These are phyloP conservation scores for Hemistola chrysoprasaria DNA, from an alignment of 2,888 invertebrate genomes.

Conservation along the genomic window DNA sequence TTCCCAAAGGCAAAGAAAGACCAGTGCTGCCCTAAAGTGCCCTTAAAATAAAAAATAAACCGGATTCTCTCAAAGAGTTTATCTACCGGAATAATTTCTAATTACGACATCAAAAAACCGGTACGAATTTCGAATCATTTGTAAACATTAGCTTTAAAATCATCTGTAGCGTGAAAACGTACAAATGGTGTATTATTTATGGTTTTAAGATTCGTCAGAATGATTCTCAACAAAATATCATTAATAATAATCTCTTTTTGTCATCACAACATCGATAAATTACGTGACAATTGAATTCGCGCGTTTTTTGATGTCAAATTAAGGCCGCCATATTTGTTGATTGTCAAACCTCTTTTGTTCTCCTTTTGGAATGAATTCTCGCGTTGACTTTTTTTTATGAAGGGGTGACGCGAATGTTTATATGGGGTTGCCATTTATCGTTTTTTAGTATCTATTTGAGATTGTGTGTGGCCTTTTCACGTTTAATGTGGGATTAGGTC, in stretches of 20 bases:
- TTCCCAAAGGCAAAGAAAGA: too few relatives aligned
- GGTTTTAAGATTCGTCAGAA: constrained; percentile 48
- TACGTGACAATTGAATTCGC: constrained; percentile 73
- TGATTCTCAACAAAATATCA: constrained; percentile 56
- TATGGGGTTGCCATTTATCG: constrained; percentile 30
- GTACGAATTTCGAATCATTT: constrained; percentile 49
- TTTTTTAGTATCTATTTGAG: constrained; percentile 37
- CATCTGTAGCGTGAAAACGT: constrained; percentile 66
- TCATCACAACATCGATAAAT: constrained; percentile 76
- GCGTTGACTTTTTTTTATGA: constrained; percentile 48
- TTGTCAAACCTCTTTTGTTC: constrained; percentile 56
- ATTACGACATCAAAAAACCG: constrained; percentile 38
- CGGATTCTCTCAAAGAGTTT: constrained; percentile 33
- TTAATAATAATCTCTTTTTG: constrained; percentile 63
- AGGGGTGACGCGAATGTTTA: constrained; percentile 54
- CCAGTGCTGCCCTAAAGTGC: too few relatives aligned
- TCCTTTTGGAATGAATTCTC: constrained; percentile 64
- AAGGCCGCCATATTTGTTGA: constrained; percentile 67
- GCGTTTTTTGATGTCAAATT: constrained; percentile 79
- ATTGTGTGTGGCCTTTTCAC: constrained; percentile 55
- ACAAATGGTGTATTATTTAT: constrained; percentile 60
- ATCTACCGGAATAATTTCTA: constrained; percentile 45
- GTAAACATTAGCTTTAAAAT: constrained; percentile 62
- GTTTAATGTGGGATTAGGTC: constrained; percentile 40
- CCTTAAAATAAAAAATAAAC: not conserved